phyloP scores from a whole-genome alignment of 2,888 invertebrate species.

The Myathropa florea region DNA sequence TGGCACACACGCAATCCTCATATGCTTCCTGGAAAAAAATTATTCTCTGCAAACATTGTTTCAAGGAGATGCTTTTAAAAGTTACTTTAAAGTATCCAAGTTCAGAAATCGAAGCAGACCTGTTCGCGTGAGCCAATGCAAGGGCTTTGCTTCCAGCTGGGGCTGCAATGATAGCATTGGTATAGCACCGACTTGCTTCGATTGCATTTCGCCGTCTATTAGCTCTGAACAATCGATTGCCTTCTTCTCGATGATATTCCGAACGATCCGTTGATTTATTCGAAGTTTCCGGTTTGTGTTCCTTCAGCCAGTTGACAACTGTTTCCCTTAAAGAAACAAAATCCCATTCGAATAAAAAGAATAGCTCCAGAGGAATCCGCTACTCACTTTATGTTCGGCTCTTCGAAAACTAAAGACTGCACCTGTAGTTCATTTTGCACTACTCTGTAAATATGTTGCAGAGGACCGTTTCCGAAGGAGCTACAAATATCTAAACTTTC shows the following conservation, averaged over 20 bases:
- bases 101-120: slow-evolving; percentile 77
- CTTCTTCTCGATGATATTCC: slow-evolving; percentile 73
- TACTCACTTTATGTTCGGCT: slow-evolving; percentile 12
- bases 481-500: too few species aligned
- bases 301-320: background rate
- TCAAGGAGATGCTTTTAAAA: background rate
- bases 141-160: slow-evolving; percentile 72
- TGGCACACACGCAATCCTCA: slow-evolving; percentile 77
- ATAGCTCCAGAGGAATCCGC: background rate
- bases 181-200: slow-evolving; percentile 75
- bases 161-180: slow-evolving; percentile 76
- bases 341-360: too few species aligned
- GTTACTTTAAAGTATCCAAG: slow-evolving; percentile 74
- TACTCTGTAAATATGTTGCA: too few species aligned
- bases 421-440: slow-evolving; percentile 24
- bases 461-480: too few species aligned
- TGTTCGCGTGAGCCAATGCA: slow-evolving; percentile 77
- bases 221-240: slow-evolving; percentile 73
- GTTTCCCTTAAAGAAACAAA: background rate
- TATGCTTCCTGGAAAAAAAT: slow-evolving; percentile 74
- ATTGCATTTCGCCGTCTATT: slow-evolving; percentile 65
- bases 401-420: background rate
- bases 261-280: slow-evolving; percentile 54
- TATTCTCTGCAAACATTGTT: background rate
- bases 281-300: background rate